Evolutionary conservation across 2,797 vertebrate genomes (phyloP), one percentile per base, ranked within the genome.

Genomic region (Muraenolepis orangiensis): DNA sequence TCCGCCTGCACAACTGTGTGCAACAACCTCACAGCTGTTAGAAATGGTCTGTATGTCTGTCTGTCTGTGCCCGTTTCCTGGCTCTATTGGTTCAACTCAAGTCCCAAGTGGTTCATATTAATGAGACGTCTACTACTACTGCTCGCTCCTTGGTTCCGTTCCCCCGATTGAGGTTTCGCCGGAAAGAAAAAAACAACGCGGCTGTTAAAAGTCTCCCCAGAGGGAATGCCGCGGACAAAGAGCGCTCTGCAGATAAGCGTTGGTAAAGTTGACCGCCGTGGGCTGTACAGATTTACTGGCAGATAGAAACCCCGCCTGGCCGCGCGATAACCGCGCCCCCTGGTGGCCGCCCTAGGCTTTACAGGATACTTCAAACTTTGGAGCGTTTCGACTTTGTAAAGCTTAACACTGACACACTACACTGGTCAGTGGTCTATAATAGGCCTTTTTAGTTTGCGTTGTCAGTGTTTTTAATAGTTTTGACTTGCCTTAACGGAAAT

Each of bases 1-100:
- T 51, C 42, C 18, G 42, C 14, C 16, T 51, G 42, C 42, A 51
- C 42, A 51, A 51, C 42, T 51, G 42, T 51, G 51, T 23, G n/a
- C 51, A n/a, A 57, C 20, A n/a, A 57, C 8, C 51, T 57, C 51
- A 57, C 51, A 57, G 51, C 51, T 57, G 51, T 57, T 57, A 23
- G 51, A 20, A 23, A 23, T 30, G 26, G 28, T 66, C 14, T 29
- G 20, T 66, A 28, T 51, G 42, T 51, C 18, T 51, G 13, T 51
- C 18, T 26, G 61, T 66, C 26, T 66, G 20, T 66, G 67, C 72
- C 20, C 71, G 71, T 74, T 67, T 74, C 70, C 51, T 73, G 68
- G 40, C 36, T 70, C 23, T 73, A 40, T 29, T 68, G 73, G 67
- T 70, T 32, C 61, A 79, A 26, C 30, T 26, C 34, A 42, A 69